Evolutionary conservation across 2,113 vertebrate genomes (phyloP).

Genomic region (Oreochromis aureus): DNA sequence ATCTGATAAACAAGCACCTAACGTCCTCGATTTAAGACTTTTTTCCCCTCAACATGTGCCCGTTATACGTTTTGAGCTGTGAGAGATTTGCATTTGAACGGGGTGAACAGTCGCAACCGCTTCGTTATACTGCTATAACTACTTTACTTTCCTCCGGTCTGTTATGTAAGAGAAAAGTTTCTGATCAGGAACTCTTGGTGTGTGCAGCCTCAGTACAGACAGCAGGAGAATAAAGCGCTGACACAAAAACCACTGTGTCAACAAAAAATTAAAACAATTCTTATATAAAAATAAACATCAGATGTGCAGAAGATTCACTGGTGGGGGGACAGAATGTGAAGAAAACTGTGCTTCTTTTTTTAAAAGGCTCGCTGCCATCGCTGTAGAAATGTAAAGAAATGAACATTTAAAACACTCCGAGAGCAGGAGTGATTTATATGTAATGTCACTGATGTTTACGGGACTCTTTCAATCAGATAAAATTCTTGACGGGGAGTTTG

Average conservation of each 20-base stretch:
- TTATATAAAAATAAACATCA: background rate
- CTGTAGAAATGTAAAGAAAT: background rate
- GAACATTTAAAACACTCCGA: background rate
- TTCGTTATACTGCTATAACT: background rate
- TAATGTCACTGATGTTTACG: background rate
- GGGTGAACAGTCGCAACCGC: accelerated
- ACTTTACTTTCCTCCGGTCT: background rate
- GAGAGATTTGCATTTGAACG: background rate
- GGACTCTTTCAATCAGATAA: background rate
- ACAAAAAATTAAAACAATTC: background rate
- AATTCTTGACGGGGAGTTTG: background rate
- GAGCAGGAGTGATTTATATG: background rate
- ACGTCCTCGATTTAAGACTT: background rate
- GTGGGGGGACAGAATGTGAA: background rate
- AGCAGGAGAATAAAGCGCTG: background rate
- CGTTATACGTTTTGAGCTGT: background rate
- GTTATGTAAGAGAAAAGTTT: background rate
- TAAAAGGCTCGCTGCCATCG: background rate
- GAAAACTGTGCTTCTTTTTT: background rate
- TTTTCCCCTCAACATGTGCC: background rate
- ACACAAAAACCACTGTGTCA: background rate
- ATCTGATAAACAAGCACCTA: background rate
- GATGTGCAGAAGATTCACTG: background rate
- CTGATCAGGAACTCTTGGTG: background rate
- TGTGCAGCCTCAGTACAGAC: background rate